Evolutionary conservation across 2,797 vertebrate genomes (phyloP), one percentile per base, ranked within the genome.

Genomic region (Syngnathus acus): DNA sequence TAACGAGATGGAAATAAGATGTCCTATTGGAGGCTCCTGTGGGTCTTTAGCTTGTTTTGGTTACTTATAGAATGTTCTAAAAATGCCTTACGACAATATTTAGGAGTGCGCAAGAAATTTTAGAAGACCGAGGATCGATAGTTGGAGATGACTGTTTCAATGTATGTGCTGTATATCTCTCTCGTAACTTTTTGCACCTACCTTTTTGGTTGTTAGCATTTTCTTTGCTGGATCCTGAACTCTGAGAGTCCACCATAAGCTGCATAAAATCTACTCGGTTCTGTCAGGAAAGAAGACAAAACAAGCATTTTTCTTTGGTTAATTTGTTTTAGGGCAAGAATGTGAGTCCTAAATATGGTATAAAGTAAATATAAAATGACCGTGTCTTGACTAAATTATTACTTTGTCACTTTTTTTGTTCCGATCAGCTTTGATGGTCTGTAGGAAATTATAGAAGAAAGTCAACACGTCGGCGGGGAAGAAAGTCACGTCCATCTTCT

Each of bases 241-340:
- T 78, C 76, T 92, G 91, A 0, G 89, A 84, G 17, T 94, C 90
- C 4, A 93, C 74, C 93, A 93, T 93, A 57, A 93, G 75, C 69
- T 93, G 91, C 78, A 94, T 82, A 68, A 94, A 92, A 79, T 94
- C 93, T 50, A 92, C 88, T 13, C 83, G 66, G 2, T 23, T 83
- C 87, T 90, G 64, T 11, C n/a, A 53, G 7, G 62, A 65, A 62
- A 65, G 60, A 67, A 53, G 7, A 60, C 66, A 62, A 65, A 57
- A 66, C 1, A 62, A n/a, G 10, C 2, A 17, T 42, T 63, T 45
- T 45, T 45, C 3, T 42, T 42, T 42, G 9, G 40, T 42, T 42
- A 42, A 9, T 16, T 10, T 4, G 14, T 58, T 64, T 1, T 23
- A 40, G 8, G 14, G 3, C 40, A 67, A 51, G 3, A 0, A 59